Evolutionary conservation across 2,113 vertebrate species (phyloP).

Genomic region (Myotis lucifugus): DNA sequence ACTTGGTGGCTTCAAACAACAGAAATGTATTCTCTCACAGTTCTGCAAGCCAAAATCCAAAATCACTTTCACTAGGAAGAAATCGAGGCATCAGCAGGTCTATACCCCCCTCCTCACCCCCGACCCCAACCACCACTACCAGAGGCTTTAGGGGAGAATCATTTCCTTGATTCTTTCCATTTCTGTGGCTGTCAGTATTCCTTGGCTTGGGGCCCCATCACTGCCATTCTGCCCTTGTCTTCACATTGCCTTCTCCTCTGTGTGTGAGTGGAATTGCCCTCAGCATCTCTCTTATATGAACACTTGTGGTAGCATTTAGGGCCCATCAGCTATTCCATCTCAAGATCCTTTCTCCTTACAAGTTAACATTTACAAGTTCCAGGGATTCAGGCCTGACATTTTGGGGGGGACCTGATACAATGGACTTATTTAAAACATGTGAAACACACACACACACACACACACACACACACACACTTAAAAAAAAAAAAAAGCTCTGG

Average conservation of each 20-base stretch:
- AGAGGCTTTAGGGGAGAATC: neutral
- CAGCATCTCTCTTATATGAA: neutral
- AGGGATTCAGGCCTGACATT: neutral
- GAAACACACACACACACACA: neutral
- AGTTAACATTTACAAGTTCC: neutral
- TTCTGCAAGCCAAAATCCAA: neutral
- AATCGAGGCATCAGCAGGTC: neutral
- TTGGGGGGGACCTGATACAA: neutral
- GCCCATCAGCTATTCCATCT: neutral
- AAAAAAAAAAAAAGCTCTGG: neutral
- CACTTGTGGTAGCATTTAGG: neutral
- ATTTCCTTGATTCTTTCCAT: neutral
- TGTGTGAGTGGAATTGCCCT: neutral
- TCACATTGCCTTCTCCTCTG: neutral
- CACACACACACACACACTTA: too few relatives aligned
- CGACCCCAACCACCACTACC: rapidly evolving
- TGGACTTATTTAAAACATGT: neutral
- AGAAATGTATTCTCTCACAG: neutral
- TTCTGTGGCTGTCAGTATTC: neutral
- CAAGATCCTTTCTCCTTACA: neutral
- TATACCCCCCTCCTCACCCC: too few relatives aligned
- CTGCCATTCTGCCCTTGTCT: neutral
- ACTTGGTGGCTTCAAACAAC: neutral
- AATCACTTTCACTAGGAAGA: neutral
- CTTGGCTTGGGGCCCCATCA: neutral